Conservation (phyloP, 2,888 invertebrate genomes). For the Sepioteuthis lessoniana region DNA sequence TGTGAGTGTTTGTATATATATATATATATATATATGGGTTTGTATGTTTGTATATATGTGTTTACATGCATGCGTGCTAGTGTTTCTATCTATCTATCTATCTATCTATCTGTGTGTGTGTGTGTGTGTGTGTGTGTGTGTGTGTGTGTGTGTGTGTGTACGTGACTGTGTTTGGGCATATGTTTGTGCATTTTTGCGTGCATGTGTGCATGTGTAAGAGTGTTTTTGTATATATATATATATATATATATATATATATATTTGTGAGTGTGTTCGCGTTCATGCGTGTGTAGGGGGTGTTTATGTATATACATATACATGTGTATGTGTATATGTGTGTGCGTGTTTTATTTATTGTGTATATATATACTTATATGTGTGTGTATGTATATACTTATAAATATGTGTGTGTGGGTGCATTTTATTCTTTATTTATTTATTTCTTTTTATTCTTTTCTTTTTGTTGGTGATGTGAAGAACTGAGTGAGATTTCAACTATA, state of each 20-base stretch:
- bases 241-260: not conserved
- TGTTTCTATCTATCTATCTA: too few relatives aligned
- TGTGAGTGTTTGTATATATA: too few relatives aligned
- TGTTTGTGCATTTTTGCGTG: too few relatives aligned
- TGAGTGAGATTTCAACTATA: not conserved
- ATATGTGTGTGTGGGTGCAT: not conserved
- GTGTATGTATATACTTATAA: not conserved
- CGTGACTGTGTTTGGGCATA: too few relatives aligned
- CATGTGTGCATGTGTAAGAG: too few relatives aligned
- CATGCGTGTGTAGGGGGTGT: not conserved
- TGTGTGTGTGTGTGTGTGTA: too few relatives aligned
- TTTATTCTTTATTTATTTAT: too few relatives aligned
- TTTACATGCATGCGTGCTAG: too few relatives aligned
- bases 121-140: too few relatives aligned
- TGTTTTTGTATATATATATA: not conserved
- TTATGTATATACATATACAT: not conserved
- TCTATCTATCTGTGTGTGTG: too few relatives aligned
- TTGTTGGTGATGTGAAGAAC: not conserved
- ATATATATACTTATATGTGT: not conserved
- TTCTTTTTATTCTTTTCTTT: not conserved
- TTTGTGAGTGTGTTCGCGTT: not conserved
- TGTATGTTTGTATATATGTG: too few relatives aligned
- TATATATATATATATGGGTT: too few relatives aligned
- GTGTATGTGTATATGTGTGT: not conserved
- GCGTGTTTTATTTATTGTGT: not conserved